These are phyloP conservation scores for Coracias cyanogaster DNA, from an alignment of 2,797 vertebrate species.

Conservation along the genomic window DNA sequence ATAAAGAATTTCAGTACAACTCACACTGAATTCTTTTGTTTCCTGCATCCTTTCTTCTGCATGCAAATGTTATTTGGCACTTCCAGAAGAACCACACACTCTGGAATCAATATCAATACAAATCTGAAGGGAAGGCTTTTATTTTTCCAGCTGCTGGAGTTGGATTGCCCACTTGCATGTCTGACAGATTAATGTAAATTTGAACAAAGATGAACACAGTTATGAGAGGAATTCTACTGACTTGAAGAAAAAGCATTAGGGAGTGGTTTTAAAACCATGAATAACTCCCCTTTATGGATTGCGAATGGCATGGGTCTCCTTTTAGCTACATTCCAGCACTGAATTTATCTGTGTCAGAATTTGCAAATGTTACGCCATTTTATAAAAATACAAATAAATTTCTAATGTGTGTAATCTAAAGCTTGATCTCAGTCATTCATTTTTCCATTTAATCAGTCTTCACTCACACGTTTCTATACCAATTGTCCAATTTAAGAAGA, in stretches of 20 bases:
- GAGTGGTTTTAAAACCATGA: not conserved
- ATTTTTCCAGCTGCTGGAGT: not conserved
- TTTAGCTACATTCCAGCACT: not conserved
- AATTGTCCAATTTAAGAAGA: not conserved
- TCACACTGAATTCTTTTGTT: not conserved
- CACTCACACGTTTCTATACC: not conserved
- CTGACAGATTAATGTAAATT: not conserved
- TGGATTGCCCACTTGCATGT: not conserved
- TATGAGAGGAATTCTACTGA: not conserved
- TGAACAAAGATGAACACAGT: not conserved
- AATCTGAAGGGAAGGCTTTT: not conserved
- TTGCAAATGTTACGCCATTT: not conserved
- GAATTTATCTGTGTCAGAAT: not conserved
- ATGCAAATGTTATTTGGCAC: not conserved
- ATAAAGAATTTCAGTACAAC: not conserved
- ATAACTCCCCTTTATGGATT: not conserved
- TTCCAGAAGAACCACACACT: not conserved
- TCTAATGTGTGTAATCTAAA: not conserved
- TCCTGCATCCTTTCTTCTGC: not conserved
- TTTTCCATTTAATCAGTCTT: not conserved
- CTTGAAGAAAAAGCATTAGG: not conserved
- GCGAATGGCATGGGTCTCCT: rapidly evolving
- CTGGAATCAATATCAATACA: not conserved
- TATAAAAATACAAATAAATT: not conserved
- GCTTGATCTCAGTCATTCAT: not conserved